Evolutionary conservation across 2,113 vertebrate species (phyloP).

Genomic region (Hirundichthys speculiger): DNA sequence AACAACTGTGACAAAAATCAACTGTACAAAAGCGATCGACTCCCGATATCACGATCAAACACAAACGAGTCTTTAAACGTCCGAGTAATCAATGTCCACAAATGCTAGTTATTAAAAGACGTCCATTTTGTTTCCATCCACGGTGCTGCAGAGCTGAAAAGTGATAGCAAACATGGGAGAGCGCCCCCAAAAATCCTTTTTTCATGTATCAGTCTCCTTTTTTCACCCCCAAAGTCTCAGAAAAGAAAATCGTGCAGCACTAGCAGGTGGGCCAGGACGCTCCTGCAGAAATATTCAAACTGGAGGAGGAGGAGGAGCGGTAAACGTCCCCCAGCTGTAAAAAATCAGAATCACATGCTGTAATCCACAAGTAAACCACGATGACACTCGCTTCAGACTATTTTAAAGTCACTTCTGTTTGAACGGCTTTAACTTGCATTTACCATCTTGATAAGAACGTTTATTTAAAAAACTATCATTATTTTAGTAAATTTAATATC

Average conservation of each 20-base stretch:
- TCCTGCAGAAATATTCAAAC: not conserved
- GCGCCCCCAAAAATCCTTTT: no score
- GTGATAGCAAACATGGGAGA: not conserved
- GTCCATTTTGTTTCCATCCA: not conserved
- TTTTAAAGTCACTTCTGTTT: not conserved
- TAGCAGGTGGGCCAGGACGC: slow-evolving; percentile 6
- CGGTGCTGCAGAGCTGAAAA: not conserved
- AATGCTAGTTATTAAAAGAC: not conserved
- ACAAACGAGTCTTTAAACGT: no score
- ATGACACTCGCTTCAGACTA: not conserved
- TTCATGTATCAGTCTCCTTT: not conserved
- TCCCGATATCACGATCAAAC: not conserved
- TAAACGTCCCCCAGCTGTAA: slow-evolving; percentile 12
- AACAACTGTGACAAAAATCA: not conserved
- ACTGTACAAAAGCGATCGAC: not conserved
- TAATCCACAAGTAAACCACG: not conserved
- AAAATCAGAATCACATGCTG: slow-evolving; percentile 3
- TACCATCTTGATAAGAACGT: not conserved
- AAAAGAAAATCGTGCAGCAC: slow-evolving; percentile 7
- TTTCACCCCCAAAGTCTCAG: slow-evolving; percentile 14
- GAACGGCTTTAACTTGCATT: not conserved
- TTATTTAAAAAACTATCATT: not conserved
- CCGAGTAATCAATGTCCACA: not conserved
- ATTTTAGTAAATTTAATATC: not conserved
- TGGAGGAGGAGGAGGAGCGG: not conserved